phyloP scores from a whole-genome alignment of 2,113 vertebrate genomes.

The Microcebus griseorufus region DNA sequence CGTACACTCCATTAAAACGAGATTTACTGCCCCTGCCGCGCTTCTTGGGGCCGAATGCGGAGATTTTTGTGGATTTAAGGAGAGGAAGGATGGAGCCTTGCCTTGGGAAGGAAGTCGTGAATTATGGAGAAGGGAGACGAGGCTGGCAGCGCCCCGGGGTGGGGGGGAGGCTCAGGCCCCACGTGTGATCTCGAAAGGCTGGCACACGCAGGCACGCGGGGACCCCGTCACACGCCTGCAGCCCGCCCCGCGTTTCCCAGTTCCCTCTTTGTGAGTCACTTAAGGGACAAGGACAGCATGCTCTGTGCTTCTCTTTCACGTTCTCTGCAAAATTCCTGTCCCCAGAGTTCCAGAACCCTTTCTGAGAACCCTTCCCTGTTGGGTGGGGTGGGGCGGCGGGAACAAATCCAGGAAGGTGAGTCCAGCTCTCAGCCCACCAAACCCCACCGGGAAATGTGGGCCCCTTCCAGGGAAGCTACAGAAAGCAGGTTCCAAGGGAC shows the following conservation, averaged over 20 bases:
- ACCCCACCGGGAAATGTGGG: conserved; percentile 34
- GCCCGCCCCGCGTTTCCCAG: conserved; percentile 46
- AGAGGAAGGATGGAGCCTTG: conserved; percentile 71
- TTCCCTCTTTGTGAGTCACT: conserved; percentile 67
- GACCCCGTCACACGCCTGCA: fast-evolving
- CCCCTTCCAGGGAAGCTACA: conserved; percentile 69
- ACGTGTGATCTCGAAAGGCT: fast-evolving
- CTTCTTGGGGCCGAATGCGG: conserved; percentile 82
- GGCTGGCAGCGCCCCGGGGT: not conserved
- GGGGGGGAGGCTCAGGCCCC: not conserved
- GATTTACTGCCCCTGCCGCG: conserved; percentile 85
- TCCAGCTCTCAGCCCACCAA: not conserved
- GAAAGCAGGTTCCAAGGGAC: conserved; percentile 70
- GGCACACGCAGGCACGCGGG: not conserved
- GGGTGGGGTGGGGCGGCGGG: fast-evolving
- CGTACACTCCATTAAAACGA: conserved; percentile 88
- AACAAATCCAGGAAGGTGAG: not conserved
- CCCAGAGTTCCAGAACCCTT: conserved; percentile 60
- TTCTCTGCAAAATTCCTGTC: conserved; percentile 51
- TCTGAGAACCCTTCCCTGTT: conserved; percentile 53
- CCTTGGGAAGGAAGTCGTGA: conserved; percentile 78
- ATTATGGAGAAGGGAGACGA: conserved; percentile 76
- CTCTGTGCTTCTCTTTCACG: conserved; percentile 38
- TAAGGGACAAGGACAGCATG: conserved; percentile 66
- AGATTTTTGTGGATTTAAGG: conserved; percentile 85